These are phyloP conservation scores for Podarcis raffonei DNA, from an alignment of 2,113 vertebrate species.

Conservation along the genomic window DNA sequence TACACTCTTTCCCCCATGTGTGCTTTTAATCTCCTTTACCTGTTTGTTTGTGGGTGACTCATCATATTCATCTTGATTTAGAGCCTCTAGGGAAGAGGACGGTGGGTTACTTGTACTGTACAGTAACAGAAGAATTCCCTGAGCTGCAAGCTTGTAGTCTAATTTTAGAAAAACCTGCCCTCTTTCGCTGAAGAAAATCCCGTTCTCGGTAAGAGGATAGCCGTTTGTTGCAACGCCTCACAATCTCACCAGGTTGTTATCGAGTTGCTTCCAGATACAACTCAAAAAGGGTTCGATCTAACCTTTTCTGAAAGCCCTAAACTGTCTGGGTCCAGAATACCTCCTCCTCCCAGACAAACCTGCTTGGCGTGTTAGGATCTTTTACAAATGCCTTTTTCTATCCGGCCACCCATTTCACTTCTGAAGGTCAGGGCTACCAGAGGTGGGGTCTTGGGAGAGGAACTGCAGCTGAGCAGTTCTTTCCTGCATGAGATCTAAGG, in stretches of 20 bases:
- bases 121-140: neutral
- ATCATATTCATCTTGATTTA: neutral
- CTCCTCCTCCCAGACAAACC: neutral
- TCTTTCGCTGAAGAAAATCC: neutral
- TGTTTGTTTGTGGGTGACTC: neutral
- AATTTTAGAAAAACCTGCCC: neutral
- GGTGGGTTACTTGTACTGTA: neutral
- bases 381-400: neutral
- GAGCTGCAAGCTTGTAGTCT: neutral
- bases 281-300: neutral
- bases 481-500: too few relatives aligned
- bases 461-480: too few relatives aligned
- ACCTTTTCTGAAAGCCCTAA: neutral
- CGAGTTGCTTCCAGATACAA: neutral
- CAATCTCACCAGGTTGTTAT: neutral
- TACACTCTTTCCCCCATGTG: neutral
- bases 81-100: neutral
- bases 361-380: neutral
- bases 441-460: too few relatives aligned
- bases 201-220: neutral
- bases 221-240: neutral
- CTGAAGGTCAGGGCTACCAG: neutral
- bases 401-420: neutral
- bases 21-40: slow-evolving; percentile 11
- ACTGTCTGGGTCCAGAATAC: neutral